Evolutionary conservation across 2,888 invertebrate species (phyloP).

Genomic region (Archips crataeganus): DNA sequence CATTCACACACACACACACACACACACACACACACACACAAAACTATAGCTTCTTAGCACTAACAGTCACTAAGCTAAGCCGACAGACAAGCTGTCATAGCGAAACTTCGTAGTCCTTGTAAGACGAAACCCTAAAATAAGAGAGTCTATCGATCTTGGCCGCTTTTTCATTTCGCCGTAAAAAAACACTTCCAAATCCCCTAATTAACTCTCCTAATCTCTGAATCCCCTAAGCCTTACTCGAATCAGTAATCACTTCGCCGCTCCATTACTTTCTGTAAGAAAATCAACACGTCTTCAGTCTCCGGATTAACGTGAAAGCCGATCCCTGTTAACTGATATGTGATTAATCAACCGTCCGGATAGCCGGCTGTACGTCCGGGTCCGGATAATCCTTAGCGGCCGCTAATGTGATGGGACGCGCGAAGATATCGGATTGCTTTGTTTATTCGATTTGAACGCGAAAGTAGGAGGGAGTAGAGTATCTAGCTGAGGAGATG

Average conservation of each 20-base stretch:
- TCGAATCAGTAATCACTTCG: conserved; percentile 24
- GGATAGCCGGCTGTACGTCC: conserved; percentile 30
- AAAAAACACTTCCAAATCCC: conserved; percentile 15
- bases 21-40: no score
- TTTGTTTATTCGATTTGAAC: conserved; percentile 25
- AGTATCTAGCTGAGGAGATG: no score
- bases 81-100: no score
- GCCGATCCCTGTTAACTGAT: conserved; percentile 67
- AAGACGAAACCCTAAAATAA: no score
- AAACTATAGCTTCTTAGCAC: no score
- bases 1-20: no score
- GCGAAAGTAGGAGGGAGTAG: neutral
- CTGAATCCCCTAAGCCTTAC: conserved; percentile 16
- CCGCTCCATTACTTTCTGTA: conserved; percentile 36
- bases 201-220: conserved; percentile 32
- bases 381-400: conserved; percentile 30
- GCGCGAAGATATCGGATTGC: conserved; percentile 31
- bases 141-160: neutral
- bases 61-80: no score
- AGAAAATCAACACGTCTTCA: conserved; percentile 57
- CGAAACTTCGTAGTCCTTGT: no score
- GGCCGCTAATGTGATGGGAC: conserved; percentile 35
- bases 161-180: neutral
- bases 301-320: conserved; percentile 57
- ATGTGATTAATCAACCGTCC: conserved; percentile 70